Base-by-base conservation (phyloP, 2,113 vertebrate species). In the Strix uralensis region DNA sequence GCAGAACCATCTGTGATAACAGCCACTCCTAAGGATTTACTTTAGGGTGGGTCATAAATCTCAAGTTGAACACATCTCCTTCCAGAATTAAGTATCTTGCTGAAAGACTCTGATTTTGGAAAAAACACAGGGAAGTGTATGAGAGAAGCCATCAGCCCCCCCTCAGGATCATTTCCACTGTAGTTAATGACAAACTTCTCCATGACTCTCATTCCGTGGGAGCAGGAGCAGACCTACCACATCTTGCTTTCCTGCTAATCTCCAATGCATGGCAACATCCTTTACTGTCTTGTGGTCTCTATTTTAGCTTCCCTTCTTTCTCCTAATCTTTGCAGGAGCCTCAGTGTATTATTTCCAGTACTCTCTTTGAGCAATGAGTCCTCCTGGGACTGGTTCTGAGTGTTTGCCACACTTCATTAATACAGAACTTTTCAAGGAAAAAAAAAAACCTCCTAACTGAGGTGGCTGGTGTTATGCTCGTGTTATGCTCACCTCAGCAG, bases 401-500 rank as follows among this genome's bases (percentile, higher is more conserved):
- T 52, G 27, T 58, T 84, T 59, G 8, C 38, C 40, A 73, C 74
- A 85, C 63, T 94, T 96, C 87, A 92, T 72, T 93, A 95, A 94
- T 61, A 94, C 71, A 81, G 82, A 94, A 34, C 57, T 65, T 97
- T 97, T 94, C 78, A 92, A 90, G 81, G 74, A 52, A 93, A 94
- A 92, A 59, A 15, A 34, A 57, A 88, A 73, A 15, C 54, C 66
- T 95, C 57, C 92, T 88, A 88, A 86, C 63, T 90, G 81, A 92
- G 83, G 72, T 81, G 95, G 81, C 92, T 95, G 91, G 71, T 95
- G 84, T 94, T 92, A 70, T 67, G 87, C 63, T 87, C 40, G 12
- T 87, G 72, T 89, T 94, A 90, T 82, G 89, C 86, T 93, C 92
- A 94, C 92, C 95, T 97, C 32, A 65, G 97, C 97, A 84, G 91